Evolutionary conservation across 2,113 vertebrate species (phyloP), one percentile per base, ranked within the genome.

Genomic region (Planiliza haematocheilus): DNA sequence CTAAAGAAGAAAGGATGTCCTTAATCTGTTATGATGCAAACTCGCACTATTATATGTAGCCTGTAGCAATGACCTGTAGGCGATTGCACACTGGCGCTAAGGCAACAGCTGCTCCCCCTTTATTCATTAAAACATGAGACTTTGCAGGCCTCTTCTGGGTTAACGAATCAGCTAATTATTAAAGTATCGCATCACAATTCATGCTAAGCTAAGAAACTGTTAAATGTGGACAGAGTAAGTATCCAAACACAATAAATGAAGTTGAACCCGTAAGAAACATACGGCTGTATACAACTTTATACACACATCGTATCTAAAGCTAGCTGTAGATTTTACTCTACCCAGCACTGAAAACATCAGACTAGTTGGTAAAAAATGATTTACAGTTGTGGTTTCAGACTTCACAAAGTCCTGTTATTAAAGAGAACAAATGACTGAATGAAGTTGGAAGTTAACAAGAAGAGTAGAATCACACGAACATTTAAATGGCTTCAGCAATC

Each of bases 81-180:
- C 77, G 49, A 67, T 45, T 37, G 45, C 39, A 56, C 46, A 1
- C 36, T 10, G 50, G 48, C 63, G 74, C 64, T 41, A 10, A 69
- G 46, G 62, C 64, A 87, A 43, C 85, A 70, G 82, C 78, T 82
- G 83, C 68, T 74, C 51, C 58, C 79, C 34, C 42, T 76, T 85
- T 74, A 85, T 85, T 88, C 67, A 87, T 85, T 78, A 68, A 82
- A 49, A 42, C 21, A 53, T 37, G 50, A 87, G 69, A 59, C 63
- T 36, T 36, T 17, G 48, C n/a, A 70, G 53, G 30, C 10, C 17
- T 70, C 55, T 43, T 64, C 39, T 65, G 37, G 14, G 46, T 46
- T 36, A 20, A 18, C 18, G 13, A 14, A 61, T 56, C 17, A 71
- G 55, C 24, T 37, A 6, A 74, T 56, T 34, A 36, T 64, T 10